Base-by-base conservation (phyloP, 2,888 invertebrate genomes). In the Tetranychus truncatus region DNA sequence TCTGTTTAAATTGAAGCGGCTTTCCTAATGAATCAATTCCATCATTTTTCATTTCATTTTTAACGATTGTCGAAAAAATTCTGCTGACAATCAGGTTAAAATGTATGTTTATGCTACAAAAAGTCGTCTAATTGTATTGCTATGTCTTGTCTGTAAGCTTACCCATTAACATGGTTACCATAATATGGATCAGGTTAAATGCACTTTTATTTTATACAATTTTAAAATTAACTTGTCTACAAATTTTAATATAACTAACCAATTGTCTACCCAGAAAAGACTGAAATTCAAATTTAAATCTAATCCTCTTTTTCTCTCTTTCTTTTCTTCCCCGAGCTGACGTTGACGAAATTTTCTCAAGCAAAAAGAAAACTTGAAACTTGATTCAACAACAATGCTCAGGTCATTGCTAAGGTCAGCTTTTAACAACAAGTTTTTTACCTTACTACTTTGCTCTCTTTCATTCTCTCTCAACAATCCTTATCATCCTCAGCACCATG, bases 211-310 rank as follows among this genome's bases (percentile, higher is more conserved):
- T 24, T 24, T 34, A 34, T 34, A 34, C 34, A 34, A 5, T 34
- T 34, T 34, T 34, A 3, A 34, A 34, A 34, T 34, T 34, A 34
- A 34, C 34, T 34, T 34, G 34, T 34, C 34, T 34, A 34, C 34
- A 34, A 34, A 5, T 34, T 34, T 34, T 34, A 34, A 34, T 34
- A 34, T 4, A 24, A 83, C 77, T 81, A 83, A 7, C 83, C 83
- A 11, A 82, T 83, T 55, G 82, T 83, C 69, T 82, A 82, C 45
- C 82, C 83, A 34, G 83, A 84, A 77, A 83, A 83, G 78, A 83
- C 83, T 66, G 82, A 83, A 78, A 83, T 84, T 77, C 84, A 84
- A 78, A 83, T 83, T 77, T 78, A 82, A 75, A 77, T 81, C 2
- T 83, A 81, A 11, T 76, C 82, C 6, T 71, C 79, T 79, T 20